These are phyloP conservation scores for Aptenodytes forsteri DNA, from an alignment of 2,113 vertebrate species.

Conservation along the genomic window DNA sequence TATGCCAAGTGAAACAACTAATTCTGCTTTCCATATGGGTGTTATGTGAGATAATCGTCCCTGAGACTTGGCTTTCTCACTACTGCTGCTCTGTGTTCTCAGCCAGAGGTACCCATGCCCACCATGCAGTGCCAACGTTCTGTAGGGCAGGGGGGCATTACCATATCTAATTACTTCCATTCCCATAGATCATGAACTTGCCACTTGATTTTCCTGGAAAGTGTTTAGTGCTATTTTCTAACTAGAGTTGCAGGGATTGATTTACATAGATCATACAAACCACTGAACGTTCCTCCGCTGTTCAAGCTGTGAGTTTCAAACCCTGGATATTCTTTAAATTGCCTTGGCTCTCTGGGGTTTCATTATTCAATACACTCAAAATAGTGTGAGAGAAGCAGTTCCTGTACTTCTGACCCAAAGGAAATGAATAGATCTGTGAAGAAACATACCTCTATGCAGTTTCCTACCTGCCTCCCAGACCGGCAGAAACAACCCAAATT, in stretches of 20 bases:
- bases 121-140: neutral
- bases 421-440: neutral
- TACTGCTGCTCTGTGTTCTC: accelerated
- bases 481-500: neutral
- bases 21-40: neutral
- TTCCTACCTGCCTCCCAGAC: neutral
- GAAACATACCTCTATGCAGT: neutral
- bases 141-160: neutral
- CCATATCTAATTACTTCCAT: neutral
- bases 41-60: neutral
- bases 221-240: neutral
- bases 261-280: neutral
- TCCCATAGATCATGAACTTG: neutral
- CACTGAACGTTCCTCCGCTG: accelerated
- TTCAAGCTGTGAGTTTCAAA: neutral
- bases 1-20: neutral
- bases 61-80: neutral
- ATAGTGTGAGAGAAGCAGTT: neutral
- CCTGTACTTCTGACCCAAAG: neutral
- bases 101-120: neutral
- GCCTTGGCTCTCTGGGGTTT: neutral
- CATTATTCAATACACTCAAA: neutral
- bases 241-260: neutral
- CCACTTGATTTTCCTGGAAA: neutral
- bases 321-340: neutral